Base-by-base conservation (phyloP, 2,888 invertebrate species). In the Drosophila gaucha region DNA sequence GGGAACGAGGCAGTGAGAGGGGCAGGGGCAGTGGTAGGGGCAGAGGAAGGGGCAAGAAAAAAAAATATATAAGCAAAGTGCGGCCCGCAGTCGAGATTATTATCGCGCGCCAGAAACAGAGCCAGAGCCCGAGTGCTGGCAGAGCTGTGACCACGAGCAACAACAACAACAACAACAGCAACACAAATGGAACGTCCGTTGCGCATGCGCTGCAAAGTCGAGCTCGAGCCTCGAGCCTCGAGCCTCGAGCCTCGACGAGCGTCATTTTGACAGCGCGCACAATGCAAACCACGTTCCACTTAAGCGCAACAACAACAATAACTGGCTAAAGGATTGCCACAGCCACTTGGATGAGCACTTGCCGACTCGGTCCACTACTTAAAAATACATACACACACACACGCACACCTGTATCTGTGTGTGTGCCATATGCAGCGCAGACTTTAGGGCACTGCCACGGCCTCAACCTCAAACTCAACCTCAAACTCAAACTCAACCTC, bases 251-350 rank as follows among this genome's bases (percentile, higher is more conserved):
- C 60, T 52, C 72, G 86, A 80, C 65, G 83, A 80, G 88, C 90
- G 88, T 90, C 89, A 90, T 89, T 89, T 90, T 90, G 90, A 89
- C 89, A 89, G 89, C 85, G 74, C 74, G 80, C 82, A 87, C 87
- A 87, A 80, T 86, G 82, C 79, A 87, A 86, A 87, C 84, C 84
- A 80, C 86, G 76, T 88, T 85, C 86, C 87, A 85, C 89, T 86
- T 86, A 79, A 80, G 76, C 67, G 50, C 75, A 80, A 67, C 69
- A 80, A 57, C 68, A 67, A 59, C 67, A 67, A 55, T 46, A 63
- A 66, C 57, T 73, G 74, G 64, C 71, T 59, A 74, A 83, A 77
- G 88, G 86, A 84, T 84, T 80, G 86, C 77, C 74, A 73, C 44
- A 76, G 70, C 82, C 85, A 87, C 85, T 88, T 88, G 88, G 82